Conservation (phyloP, 2,888 invertebrate genomes). For the Drosophila mercatorum region DNA sequence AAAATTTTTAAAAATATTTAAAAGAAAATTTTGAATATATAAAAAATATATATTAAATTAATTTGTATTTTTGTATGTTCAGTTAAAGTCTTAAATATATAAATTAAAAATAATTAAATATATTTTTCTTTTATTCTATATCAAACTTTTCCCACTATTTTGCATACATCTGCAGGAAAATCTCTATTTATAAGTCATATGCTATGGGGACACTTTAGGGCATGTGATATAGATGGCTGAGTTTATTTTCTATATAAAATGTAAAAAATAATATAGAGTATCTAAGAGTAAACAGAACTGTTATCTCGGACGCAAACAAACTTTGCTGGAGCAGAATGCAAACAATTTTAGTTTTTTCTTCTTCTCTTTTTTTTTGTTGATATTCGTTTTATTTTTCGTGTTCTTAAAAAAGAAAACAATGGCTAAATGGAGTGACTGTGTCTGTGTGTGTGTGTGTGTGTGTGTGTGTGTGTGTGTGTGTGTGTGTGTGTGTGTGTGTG, state of each 20-base stretch:
- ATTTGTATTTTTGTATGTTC: too few relatives aligned
- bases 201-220: neutral
- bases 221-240: neutral
- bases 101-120: too few relatives aligned
- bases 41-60: too few relatives aligned
- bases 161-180: too few relatives aligned
- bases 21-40: neutral
- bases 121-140: too few relatives aligned
- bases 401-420: conserved; percentile 47
- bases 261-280: conserved; percentile 28
- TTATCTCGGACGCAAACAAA: conserved; percentile 59
- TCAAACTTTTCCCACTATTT: too few relatives aligned
- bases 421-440: conserved; percentile 31
- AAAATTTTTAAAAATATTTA: too few relatives aligned
- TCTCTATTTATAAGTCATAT: neutral
- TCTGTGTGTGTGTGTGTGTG: conserved; percentile 14
- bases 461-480: conserved; percentile 7
- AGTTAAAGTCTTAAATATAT: too few relatives aligned
- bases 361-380: conserved; percentile 4
- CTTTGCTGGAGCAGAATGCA: conserved; percentile 50
- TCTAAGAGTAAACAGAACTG: conserved; percentile 33
- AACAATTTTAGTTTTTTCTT: conserved; percentile 38
- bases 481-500: conserved; percentile 3
- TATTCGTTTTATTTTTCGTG: conserved; percentile 26
- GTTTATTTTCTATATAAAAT: neutral